These are phyloP conservation scores for Ostrea edulis DNA, from an alignment of 1,140 invertebrate genomes.

Conservation along the genomic window DNA sequence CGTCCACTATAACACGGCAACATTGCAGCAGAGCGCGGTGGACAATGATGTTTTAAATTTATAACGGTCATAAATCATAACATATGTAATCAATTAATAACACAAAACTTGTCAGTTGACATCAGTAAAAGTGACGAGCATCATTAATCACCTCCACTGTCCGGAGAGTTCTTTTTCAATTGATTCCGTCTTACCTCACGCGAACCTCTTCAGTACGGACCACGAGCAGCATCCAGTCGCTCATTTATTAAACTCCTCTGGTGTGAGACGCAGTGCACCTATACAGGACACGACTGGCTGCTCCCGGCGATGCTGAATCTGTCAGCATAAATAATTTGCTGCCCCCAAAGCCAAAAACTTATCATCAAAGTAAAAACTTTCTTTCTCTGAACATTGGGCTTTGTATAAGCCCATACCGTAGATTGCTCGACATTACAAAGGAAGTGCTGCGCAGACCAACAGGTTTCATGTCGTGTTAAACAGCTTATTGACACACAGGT, in stretches of 20 bases:
- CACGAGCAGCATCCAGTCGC: not conserved
- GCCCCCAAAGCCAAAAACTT: conserved; percentile 21
- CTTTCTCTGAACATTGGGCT: not conserved
- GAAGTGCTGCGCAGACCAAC: conserved; percentile 16
- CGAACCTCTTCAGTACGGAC: not conserved
- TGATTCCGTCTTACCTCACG: conserved; percentile 19
- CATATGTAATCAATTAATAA: conserved; percentile 38
- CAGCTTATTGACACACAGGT: not conserved
- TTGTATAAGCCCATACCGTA: conserved; percentile 19
- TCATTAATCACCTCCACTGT: conserved; percentile 6
- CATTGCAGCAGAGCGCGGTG: not conserved
- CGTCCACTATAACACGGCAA: not conserved
- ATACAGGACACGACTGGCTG: not conserved
- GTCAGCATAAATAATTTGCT: conserved; percentile 28
- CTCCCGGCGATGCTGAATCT: conserved; percentile 35
- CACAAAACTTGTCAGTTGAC: not conserved
- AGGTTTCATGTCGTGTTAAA: conserved; percentile 29
- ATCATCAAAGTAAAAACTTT: conserved; percentile 19
- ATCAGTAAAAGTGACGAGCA: not conserved
- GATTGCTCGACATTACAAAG: conserved; percentile 1
- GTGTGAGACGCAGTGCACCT: conserved; percentile 14
- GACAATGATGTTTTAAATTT: conserved; percentile 32
- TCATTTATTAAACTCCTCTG: conserved; percentile 15
- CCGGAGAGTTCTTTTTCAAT: conserved; percentile 34
- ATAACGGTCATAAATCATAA: conserved; percentile 3